Evolutionary conservation across 2,797 vertebrate genomes (phyloP).

Genomic region (Nannoperca australis): DNA sequence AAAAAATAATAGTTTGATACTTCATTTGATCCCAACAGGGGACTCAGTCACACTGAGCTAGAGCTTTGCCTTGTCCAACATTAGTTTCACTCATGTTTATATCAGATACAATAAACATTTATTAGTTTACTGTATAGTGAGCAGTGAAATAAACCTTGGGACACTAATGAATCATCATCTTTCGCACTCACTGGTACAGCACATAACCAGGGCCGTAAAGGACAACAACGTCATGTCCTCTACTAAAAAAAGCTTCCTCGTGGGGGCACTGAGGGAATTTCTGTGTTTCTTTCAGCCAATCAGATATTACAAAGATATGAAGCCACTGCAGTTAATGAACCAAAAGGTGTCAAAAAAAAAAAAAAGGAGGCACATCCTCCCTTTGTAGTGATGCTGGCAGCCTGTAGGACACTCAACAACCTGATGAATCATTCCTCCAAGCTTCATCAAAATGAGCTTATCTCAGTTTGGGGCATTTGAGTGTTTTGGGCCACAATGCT

Average conservation of each 20-base stretch:
- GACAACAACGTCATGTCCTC: neutral
- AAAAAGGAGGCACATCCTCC: neutral
- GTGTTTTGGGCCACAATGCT: neutral
- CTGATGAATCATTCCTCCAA: conserved; percentile 7
- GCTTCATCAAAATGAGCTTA: conserved; percentile 13
- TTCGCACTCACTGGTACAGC: no score
- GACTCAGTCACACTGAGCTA: conserved; percentile 20
- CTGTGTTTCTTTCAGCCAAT: neutral
- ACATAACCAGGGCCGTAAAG: neutral
- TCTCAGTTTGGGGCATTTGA: conserved; percentile 20
- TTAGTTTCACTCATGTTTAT: neutral
- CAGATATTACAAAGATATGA: neutral
- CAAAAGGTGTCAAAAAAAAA: neutral
- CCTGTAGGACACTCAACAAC: neutral
- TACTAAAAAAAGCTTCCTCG: no score
- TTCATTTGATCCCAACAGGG: conserved; percentile 18
- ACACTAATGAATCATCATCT: neutral
- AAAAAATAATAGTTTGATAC: neutral
- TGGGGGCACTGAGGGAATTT: neutral
- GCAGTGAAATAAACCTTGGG: neutral
- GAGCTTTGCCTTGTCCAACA: neutral
- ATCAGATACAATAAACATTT: neutral
- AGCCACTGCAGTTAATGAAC: conserved; percentile 6
- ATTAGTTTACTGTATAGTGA: neutral
- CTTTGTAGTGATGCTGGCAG: conserved; percentile 1